Percentiles rank a stretch among this genome's conserved stretches.
phyloP scores from a whole-genome alignment of 2,888 invertebrate genomes.

The Acanthosepion lycidas region DNA sequence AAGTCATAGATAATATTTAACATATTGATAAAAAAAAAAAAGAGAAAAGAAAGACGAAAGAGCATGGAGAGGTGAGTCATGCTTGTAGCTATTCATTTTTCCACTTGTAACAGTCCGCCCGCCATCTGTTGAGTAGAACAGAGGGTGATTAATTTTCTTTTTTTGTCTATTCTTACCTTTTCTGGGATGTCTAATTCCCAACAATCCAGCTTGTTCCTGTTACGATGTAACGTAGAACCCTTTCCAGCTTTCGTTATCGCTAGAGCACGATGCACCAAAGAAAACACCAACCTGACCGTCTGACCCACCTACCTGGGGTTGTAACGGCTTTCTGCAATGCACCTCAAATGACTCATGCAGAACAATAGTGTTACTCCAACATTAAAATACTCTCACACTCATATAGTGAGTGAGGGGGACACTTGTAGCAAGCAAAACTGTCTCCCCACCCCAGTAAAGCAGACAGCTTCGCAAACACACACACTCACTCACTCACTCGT shows the following conservation, averaged over 20 bases:
- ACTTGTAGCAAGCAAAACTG: background rate
- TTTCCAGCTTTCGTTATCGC: background rate
- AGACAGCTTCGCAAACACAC: too few relatives aligned
- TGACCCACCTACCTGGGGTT: background rate
- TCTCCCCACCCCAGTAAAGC: background rate
- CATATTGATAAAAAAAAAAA: background rate
- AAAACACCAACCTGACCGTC: background rate
- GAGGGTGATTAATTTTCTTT: too few relatives aligned
- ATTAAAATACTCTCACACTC: background rate
- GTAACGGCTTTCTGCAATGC: background rate
- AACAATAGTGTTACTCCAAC: constrained; percentile 7
- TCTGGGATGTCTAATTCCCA: background rate
- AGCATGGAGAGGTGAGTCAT: background rate
- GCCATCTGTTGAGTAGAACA: background rate
- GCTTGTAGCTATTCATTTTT: background rate
- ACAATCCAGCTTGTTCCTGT: background rate
- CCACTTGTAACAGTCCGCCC: background rate
- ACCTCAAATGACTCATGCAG: background rate
- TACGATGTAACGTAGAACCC: background rate
- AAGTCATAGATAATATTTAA: background rate
- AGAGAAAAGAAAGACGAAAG: background rate
- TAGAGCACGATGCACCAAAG: background rate
- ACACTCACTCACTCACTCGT: background rate
- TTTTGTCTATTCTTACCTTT: background rate
- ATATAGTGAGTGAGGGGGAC: background rate